Conservation (phyloP, 1,140 invertebrate species). For the Orius insidiosus region DNA sequence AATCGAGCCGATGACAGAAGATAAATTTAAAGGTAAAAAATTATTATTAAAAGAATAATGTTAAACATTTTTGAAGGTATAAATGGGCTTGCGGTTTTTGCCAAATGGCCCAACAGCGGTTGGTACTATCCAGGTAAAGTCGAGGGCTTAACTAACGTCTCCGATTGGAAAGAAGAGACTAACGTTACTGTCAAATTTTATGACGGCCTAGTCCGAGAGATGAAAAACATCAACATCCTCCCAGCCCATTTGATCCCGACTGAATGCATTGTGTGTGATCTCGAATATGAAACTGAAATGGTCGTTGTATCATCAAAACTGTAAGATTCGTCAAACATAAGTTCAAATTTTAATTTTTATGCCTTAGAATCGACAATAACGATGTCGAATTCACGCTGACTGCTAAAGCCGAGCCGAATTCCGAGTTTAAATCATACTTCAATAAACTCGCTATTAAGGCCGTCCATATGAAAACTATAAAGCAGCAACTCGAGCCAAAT, state of each 20-base stretch:
- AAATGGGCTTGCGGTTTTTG: slow-evolving; percentile 15
- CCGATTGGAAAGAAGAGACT: slow-evolving; percentile 9
- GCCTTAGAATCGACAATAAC: slow-evolving; percentile 5
- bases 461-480: slow-evolving; percentile 16
- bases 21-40: neutral
- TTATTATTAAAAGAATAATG: neutral
- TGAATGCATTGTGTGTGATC: slow-evolving; percentile 8
- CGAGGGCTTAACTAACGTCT: neutral
- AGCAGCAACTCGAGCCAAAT: slow-evolving; percentile 7
- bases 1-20: too few relatives aligned
- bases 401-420: slow-evolving; percentile 4
- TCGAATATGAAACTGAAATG: slow-evolving; percentile 16
- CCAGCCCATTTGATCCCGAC: slow-evolving; percentile 14
- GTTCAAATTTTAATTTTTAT: neutral
- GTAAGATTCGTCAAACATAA: slow-evolving; percentile 1
- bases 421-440: slow-evolving; percentile 1
- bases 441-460: slow-evolving; percentile 14
- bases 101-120: slow-evolving; percentile 17
- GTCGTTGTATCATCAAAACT: slow-evolving; percentile 4
- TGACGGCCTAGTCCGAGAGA: slow-evolving; percentile 13
- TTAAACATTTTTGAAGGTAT: slow-evolving; percentile 6
- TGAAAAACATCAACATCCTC: slow-evolving; percentile 16
- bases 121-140: slow-evolving; percentile 16
- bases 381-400: slow-evolving; percentile 11
- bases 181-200: slow-evolving; percentile 16